phyloP scores from a whole-genome alignment of 2,888 invertebrate species.

The Mellilla xanthometata region DNA sequence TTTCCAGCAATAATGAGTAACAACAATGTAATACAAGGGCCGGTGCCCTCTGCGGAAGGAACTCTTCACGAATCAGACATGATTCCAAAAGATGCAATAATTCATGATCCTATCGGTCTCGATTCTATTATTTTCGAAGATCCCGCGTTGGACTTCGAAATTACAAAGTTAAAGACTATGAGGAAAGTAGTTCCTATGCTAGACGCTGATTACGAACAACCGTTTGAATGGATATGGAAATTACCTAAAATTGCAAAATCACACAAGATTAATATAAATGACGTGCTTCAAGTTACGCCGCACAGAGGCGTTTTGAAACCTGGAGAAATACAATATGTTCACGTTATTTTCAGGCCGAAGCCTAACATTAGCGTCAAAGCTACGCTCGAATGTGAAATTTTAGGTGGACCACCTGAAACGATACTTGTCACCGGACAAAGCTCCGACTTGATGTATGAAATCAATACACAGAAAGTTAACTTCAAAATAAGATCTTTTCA shows the following conservation, averaged over 20 bases:
- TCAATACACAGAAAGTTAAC: conserved; percentile 67
- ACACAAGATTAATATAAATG: conserved; percentile 48
- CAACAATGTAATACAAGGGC: background rate
- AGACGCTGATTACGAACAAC: conserved; percentile 40
- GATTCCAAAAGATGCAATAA: conserved; percentile 15
- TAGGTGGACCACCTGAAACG: conserved; percentile 80
- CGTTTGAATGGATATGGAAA: conserved; percentile 63
- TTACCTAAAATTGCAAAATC: conserved; percentile 44
- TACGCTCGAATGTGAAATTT: conserved; percentile 75
- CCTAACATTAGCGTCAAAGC: conserved; percentile 67
- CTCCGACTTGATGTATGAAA: conserved; percentile 72
- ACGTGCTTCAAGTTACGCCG: conserved; percentile 69
- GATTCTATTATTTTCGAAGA: conserved; percentile 31
- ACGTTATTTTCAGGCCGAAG: conserved; percentile 73
- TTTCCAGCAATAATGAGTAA: too few relatives aligned
- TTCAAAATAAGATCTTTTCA: conserved; percentile 73
- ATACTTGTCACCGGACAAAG: conserved; percentile 76
- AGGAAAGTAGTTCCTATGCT: conserved; percentile 61
- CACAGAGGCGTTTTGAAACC: conserved; percentile 76
- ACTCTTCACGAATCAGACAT: conserved; percentile 17
- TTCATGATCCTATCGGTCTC: conserved; percentile 19
- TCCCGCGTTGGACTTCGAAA: conserved; percentile 30
- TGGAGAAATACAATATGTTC: conserved; percentile 71
- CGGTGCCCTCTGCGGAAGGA: conserved; percentile 3
- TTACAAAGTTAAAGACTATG: conserved; percentile 41